phyloP scores from a whole-genome alignment of 2,113 vertebrate species.

The Caranx ignobilis region DNA sequence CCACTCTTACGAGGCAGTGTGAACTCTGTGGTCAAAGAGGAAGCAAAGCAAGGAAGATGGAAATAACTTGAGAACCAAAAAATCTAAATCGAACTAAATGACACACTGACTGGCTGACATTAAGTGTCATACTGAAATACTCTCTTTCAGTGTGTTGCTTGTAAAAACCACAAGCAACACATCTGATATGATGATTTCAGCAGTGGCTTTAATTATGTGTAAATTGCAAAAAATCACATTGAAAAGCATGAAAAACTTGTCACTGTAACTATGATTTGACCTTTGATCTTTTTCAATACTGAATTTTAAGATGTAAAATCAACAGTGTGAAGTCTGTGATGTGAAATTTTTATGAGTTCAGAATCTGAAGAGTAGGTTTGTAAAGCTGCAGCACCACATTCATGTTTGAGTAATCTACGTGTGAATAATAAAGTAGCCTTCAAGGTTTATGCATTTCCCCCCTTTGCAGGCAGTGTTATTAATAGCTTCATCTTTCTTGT shows the following conservation, averaged over 20 bases:
- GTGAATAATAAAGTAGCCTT: conserved; percentile 81
- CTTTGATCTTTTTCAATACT: conserved; percentile 22
- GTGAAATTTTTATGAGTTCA: conserved; percentile 11
- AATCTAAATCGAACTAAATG: conserved; percentile 32
- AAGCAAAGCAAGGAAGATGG: conserved; percentile 17
- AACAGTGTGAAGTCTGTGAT: background rate
- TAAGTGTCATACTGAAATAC: background rate
- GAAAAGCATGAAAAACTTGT: background rate
- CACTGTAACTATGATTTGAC: conserved; percentile 22
- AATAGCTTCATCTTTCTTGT: conserved; percentile 78
- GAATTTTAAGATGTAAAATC: conserved; percentile 17
- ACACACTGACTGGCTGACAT: background rate
- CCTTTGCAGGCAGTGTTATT: conserved; percentile 73
- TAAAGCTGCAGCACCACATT: conserved; percentile 37
- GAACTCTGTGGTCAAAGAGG: conserved; percentile 49
- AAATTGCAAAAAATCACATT: background rate
- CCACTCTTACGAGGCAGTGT: conserved; percentile 16
- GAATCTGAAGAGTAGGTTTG: conserved; percentile 38
- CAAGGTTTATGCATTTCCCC: conserved; percentile 78
- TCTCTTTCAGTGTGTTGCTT: background rate
- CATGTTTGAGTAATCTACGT: conserved; percentile 80
- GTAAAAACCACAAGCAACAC: background rate
- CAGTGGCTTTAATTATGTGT: background rate
- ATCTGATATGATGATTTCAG: background rate
- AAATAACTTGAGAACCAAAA: conserved; percentile 16